Evolutionary conservation across 2,797 vertebrate genomes (phyloP).

Genomic region (Moxostoma hubbsi): DNA sequence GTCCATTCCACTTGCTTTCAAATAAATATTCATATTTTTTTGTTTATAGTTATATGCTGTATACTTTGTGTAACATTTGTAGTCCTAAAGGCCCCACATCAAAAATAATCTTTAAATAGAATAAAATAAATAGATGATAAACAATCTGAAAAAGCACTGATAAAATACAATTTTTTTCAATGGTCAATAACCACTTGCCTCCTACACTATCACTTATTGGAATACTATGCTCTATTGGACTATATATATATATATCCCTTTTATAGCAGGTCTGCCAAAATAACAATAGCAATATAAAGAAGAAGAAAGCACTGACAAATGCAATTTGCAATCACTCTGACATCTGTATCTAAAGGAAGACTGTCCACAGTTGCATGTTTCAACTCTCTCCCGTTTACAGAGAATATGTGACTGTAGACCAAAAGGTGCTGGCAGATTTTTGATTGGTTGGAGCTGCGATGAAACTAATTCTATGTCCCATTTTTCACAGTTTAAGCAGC

Average conservation of each 20-base stretch:
- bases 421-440: conserved; percentile 12
- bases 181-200: conserved; percentile 18
- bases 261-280: conserved; percentile 32
- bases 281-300: background rate
- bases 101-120: conserved; percentile 68
- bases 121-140: background rate
- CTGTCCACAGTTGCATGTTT: conserved; percentile 16
- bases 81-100: conserved; percentile 81
- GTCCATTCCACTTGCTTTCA: conserved; percentile 83
- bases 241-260: conserved; percentile 41
- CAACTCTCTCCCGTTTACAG: conserved; percentile 3
- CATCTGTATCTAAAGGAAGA: conserved; percentile 9
- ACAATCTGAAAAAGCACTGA: background rate
- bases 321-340: background rate
- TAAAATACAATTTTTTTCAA: conserved; percentile 24
- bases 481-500: too few relatives aligned
- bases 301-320: background rate
- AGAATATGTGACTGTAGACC: background rate
- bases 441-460: background rate
- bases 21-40: conserved; percentile 71
- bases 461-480: background rate
- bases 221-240: conserved; percentile 42
- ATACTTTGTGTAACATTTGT: conserved; percentile 71
- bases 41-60: conserved; percentile 74
- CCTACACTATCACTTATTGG: conserved; percentile 29